Evolutionary conservation across 1,140 invertebrate species (phyloP).

Genomic region (Cyclina sinensis): DNA sequence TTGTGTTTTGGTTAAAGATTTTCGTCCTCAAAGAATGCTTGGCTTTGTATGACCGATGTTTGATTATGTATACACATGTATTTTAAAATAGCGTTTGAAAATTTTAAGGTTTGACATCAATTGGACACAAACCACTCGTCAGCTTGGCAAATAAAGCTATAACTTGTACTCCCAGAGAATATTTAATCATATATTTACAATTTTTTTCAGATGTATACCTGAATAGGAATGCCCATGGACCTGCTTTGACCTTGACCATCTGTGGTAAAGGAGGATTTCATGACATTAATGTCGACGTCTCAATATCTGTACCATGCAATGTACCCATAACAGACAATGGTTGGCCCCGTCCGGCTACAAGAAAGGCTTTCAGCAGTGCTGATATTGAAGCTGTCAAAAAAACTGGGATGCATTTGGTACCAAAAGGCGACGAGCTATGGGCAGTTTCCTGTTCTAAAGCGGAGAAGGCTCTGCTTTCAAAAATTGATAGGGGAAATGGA

Average conservation of each 20-base stretch:
- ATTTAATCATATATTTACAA: background rate
- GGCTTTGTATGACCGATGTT: no score
- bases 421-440: slow-evolving; percentile 15
- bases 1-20: no score
- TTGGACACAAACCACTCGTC: background rate
- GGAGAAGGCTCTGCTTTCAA: background rate
- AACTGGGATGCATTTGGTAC: background rate
- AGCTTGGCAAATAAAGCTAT: background rate
- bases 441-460: background rate
- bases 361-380: background rate
- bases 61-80: background rate
- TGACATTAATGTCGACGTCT: slow-evolving; percentile 21
- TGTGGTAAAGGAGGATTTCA: background rate
- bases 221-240: slow-evolving; percentile 6
- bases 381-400: background rate
- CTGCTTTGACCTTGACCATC: slow-evolving; percentile 8
- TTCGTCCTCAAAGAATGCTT: no score
- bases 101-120: background rate
- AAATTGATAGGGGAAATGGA: slow-evolving; percentile 12
- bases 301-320: background rate
- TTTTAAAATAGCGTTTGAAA: background rate
- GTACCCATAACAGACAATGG: background rate
- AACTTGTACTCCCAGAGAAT: background rate
- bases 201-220: slow-evolving; percentile 15
- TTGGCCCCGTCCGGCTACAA: slow-evolving; percentile 19